phyloP scores from a whole-genome alignment of 2,888 invertebrate species.

The Operophtera brumata region DNA sequence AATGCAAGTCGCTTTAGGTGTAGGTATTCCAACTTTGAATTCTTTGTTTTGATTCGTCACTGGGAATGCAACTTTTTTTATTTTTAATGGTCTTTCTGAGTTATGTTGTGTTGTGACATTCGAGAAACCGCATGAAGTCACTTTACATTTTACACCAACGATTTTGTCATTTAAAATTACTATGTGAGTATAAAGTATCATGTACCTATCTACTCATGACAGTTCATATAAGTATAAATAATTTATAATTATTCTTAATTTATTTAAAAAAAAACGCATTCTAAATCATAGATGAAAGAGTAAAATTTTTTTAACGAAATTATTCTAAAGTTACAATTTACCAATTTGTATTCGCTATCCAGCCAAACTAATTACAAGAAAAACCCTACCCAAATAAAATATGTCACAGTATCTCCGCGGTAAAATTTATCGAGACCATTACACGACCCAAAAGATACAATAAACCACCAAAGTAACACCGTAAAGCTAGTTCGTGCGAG shows the following conservation, averaged over 20 bases:
- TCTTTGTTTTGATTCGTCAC: conserved; percentile 53
- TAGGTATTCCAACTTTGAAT: conserved; percentile 48
- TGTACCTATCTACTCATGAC: no score
- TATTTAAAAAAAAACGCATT: no score
- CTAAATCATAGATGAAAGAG: no score
- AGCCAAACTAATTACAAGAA: conserved; percentile 6
- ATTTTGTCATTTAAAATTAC: no score
- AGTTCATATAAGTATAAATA: no score
- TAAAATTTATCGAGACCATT: conserved; percentile 18
- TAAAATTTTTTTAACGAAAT: no score
- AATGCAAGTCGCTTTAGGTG: conserved; percentile 62
- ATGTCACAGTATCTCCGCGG: conserved; percentile 18
- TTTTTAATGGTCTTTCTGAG: conserved; percentile 16
- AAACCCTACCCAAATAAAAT: conserved; percentile 20
- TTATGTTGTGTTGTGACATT: conserved; percentile 8
- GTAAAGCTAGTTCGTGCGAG: conserved; percentile 26
- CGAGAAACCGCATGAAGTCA: not conserved
- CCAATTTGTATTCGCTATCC: not conserved
- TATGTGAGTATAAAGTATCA: no score
- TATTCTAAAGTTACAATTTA: no score
- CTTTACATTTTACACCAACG: not conserved
- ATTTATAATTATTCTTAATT: no score
- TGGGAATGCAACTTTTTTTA: conserved; percentile 35
- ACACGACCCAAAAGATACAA: conserved; percentile 25
- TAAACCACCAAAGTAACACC: conserved; percentile 52